Conservation (phyloP, 2,797 vertebrate genomes). For the Gymnocypris eckloni region DNA sequence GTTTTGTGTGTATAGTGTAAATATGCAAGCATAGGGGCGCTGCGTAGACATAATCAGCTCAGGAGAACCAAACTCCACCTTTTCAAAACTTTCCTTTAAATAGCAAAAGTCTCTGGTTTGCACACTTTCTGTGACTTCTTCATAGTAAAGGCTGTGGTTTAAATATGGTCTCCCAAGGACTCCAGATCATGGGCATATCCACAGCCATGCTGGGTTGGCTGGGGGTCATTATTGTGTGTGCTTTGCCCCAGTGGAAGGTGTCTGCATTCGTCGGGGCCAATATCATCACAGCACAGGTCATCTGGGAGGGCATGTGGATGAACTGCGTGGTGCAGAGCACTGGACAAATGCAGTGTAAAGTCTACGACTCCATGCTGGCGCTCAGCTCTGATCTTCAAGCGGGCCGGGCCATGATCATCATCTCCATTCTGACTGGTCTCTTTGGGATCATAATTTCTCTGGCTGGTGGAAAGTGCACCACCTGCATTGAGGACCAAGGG, state of each 20-base stretch:
- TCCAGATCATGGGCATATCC: conserved; percentile 74
- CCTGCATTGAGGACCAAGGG: conserved; percentile 76
- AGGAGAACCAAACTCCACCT: conserved; percentile 41
- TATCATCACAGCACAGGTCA: conserved; percentile 79
- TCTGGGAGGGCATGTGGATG: conserved; percentile 85
- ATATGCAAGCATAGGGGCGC: conserved; percentile 37
- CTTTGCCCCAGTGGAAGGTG: conserved; percentile 80
- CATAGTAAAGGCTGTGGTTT: conserved; percentile 2
- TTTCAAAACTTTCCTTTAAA: conserved; percentile 64
- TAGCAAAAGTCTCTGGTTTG: conserved; percentile 4
- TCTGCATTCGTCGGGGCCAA: conserved; percentile 78
- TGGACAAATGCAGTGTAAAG: conserved; percentile 82
- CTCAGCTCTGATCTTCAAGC: conserved; percentile 79
- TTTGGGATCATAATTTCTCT: conserved; percentile 74
- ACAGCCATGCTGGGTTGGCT: conserved; percentile 75
- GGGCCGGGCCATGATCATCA: conserved; percentile 76
- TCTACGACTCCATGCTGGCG: conserved; percentile 82
- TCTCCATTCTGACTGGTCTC: conserved; percentile 77
- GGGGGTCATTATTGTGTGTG: conserved; percentile 73
- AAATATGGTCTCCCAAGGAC: conserved; percentile 76
- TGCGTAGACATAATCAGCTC: conserved; percentile 49
- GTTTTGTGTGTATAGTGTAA: conserved; percentile 73
- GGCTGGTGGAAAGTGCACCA: conserved; percentile 83
- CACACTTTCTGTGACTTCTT: conserved; percentile 12
- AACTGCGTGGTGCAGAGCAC: conserved; percentile 84